phyloP scores from a whole-genome alignment of 1,140 invertebrate genomes.

The Arctopsyche grandis region DNA sequence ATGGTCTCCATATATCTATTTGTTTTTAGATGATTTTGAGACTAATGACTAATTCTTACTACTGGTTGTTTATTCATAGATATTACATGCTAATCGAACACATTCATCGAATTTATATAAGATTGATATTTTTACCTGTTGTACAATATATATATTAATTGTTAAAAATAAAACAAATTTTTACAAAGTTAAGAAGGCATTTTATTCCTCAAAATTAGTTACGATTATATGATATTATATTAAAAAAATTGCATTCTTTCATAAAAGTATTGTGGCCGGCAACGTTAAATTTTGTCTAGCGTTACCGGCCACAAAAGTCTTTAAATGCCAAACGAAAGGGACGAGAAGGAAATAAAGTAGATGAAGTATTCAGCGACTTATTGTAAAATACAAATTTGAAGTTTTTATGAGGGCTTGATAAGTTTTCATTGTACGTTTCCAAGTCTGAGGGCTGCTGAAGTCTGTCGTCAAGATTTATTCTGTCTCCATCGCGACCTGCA shows the following conservation, averaged over 20 bases:
- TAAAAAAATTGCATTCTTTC: constrained; percentile 1
- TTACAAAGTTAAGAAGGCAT: constrained; percentile 49
- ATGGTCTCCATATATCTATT: no score
- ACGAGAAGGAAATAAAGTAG: background rate
- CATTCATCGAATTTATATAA: background rate
- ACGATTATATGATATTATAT: background rate
- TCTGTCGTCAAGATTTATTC: constrained; percentile 57
- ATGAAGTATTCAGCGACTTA: background rate
- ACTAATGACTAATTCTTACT: no score
- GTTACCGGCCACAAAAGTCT: constrained; percentile 62
- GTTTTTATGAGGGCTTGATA: background rate
- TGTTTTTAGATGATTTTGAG: no score
- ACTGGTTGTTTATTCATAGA: no score
- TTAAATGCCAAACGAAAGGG: constrained; percentile 54
- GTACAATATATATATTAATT: constrained; percentile 20
- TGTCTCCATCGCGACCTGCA: constrained; percentile 63
- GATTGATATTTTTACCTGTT: background rate
- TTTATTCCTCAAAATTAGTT: constrained; percentile 29
- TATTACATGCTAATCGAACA: background rate
- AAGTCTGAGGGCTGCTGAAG: constrained; percentile 30
- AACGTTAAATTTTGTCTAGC: constrained; percentile 26
- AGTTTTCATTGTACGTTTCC: background rate
- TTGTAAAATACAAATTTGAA: background rate
- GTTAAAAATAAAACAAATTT: constrained; percentile 54
- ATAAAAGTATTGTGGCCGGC: constrained; percentile 22